Evolutionary conservation across 2,113 vertebrate species (phyloP).

Genomic region (Polypterus bichir): DNA sequence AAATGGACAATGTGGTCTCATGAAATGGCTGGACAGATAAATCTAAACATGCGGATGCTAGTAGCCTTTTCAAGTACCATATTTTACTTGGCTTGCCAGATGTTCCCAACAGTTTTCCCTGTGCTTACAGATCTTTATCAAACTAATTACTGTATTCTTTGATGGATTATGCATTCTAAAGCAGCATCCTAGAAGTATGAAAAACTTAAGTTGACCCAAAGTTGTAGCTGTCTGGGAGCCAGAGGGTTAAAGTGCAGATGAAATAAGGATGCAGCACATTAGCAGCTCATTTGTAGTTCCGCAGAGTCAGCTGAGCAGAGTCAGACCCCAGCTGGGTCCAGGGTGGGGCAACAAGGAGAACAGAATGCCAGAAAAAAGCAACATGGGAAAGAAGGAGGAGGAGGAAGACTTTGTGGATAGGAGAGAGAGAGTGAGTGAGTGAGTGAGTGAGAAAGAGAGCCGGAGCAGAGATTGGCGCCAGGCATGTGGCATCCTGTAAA

Average conservation of each 20-base stretch:
- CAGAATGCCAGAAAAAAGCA: constrained; percentile 18
- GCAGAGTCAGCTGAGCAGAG: constrained; percentile 28
- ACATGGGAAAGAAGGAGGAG: constrained; percentile 19
- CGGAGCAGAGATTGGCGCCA: constrained; percentile 23
- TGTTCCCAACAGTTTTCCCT: no score
- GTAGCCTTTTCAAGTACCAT: no score
- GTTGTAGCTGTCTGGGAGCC: neutral
- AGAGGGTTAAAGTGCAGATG: constrained; percentile 11
- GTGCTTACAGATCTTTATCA: no score
- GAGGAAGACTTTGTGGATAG: neutral
- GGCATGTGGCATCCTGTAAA: constrained; percentile 33
- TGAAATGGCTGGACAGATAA: no score
- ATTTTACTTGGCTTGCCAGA: no score
- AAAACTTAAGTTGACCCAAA: no score
- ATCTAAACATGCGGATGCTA: no score
- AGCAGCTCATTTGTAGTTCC: constrained; percentile 4
- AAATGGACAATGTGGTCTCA: no score
- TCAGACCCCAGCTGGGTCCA: constrained; percentile 20
- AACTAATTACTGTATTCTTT: no score
- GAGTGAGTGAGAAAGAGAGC: constrained; percentile 1
- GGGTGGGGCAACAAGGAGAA: constrained; percentile 12
- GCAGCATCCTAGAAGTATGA: no score
- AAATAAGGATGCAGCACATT: constrained; percentile 4
- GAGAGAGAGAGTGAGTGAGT: neutral
- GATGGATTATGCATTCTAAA: no score